Conservation (phyloP, 2,888 invertebrate genomes). For the Allygus modestus region DNA sequence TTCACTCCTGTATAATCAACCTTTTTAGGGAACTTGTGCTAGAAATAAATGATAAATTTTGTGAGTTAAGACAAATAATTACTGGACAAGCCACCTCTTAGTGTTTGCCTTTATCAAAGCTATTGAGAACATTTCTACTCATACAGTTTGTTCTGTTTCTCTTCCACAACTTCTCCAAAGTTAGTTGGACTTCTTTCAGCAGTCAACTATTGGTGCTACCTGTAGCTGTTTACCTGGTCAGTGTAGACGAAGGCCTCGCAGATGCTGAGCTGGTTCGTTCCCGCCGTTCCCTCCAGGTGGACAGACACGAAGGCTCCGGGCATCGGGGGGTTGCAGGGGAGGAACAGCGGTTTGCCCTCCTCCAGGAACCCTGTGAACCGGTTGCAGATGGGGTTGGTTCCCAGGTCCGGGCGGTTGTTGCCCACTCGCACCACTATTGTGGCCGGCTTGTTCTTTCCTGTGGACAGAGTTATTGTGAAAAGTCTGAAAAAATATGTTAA, state of each 20-base stretch:
- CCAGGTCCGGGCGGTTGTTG: conserved; percentile 94
- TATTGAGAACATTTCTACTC: no score
- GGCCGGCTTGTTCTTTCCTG: conserved; percentile 87
- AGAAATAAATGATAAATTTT: no score
- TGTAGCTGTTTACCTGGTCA: conserved; percentile 82
- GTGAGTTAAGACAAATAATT: no score
- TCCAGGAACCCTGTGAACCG: conserved; percentile 91
- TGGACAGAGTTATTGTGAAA: conserved; percentile 66
- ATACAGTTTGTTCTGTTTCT: no score
- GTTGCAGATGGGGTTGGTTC: conserved; percentile 95
- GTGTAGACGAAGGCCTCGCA: conserved; percentile 97
- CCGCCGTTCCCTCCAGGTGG: conserved; percentile 85
- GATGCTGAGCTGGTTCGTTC: conserved; percentile 88
- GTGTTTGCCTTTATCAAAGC: no score
- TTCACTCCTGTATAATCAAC: no score
- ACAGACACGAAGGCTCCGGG: conserved; percentile 96
- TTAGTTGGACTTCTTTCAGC: no score
- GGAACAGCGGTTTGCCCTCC: conserved; percentile 93
- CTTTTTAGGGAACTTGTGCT: no score
- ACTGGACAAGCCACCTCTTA: no score
- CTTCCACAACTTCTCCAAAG: no score
- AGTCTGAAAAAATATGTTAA: no score
- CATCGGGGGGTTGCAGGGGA: conserved; percentile 97
- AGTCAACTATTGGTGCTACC: no score
- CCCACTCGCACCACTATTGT: conserved; percentile 94